These are phyloP conservation scores for Hartigia nigra DNA, from an alignment of 2,888 invertebrate genomes.

Conservation along the genomic window DNA sequence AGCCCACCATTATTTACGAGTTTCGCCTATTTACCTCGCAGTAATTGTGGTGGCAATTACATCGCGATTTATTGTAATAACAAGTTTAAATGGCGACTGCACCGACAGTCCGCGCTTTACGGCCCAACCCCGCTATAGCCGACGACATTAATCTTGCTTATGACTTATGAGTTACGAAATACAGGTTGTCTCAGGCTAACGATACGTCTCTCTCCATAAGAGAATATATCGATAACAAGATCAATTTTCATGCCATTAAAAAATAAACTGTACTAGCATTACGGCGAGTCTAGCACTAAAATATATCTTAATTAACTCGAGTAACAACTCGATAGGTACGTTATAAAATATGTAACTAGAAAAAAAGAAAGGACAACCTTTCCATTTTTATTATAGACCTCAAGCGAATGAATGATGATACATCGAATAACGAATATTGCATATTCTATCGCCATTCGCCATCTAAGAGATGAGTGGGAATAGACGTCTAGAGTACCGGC, in stretches of 20 bases:
- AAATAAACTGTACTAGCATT: not conserved
- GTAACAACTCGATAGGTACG: not conserved
- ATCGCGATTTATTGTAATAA: slow-evolving; percentile 58
- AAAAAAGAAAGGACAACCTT: not conserved
- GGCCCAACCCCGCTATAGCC: slow-evolving; percentile 12
- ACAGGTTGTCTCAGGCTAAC: slow-evolving; percentile 29
- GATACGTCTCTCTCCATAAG: not conserved
- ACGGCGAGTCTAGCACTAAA: not conserved
- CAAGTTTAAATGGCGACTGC: slow-evolving; percentile 45
- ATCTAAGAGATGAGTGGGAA: not conserved
- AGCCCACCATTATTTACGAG: slow-evolving; percentile 52
- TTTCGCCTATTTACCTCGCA: slow-evolving; percentile 42
- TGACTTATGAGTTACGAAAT: slow-evolving; percentile 55
- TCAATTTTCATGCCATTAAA: not conserved
- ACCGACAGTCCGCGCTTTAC: not conserved
- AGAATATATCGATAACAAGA: not conserved
- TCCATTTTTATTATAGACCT: not conserved
- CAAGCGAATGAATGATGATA: not conserved
- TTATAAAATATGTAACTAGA: not conserved
- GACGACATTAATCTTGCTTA: slow-evolving; percentile 55
- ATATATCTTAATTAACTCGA: not conserved
- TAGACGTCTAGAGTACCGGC: not conserved
- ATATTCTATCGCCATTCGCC: not conserved
- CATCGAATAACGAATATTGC: not conserved
- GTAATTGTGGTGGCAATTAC: slow-evolving; percentile 51